Base-by-base conservation (phyloP, 2,888 invertebrate genomes). In the Lasioglossum oenotherae region DNA sequence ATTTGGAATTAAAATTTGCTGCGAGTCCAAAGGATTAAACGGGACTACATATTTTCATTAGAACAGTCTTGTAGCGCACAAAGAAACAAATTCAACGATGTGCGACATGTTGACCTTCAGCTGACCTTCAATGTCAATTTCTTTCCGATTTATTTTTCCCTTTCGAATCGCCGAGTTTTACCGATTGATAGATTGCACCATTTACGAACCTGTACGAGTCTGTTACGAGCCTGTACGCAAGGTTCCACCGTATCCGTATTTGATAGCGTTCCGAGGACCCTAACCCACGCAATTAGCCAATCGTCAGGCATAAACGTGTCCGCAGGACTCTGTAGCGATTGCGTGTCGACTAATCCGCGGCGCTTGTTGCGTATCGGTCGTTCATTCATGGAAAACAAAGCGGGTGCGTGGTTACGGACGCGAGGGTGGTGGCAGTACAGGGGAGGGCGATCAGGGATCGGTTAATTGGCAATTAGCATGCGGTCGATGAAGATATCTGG, bases 381-480 rank as follows among this genome's bases (percentile, higher is more conserved):
- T 27, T 35, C 16, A 41, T 14, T 6, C 44, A 23, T 71, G 23
- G 31, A 41, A 46, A 23, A 67, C 35, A 60, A 31, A 35, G 79
- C 41, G 41, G 0, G 71, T 19, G 64, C 64, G 64, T 64, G 31
- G 64, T 64, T 31, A 31, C 41, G n/a, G 23, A 14, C 2, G 14
- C 38, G 4, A 27, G 78, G 74, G 19, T 64, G 31, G 27, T 49
- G 82, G 80, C 74, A 79, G 74, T n/a, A 69, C 69, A 27, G 73
- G 69, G 72, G 82, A 79, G 86, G 53, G 67, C 81, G 80, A 85
- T 87, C 82, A 79, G 83, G 84, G 83, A 83, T 83, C 80, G 89
- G 88, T 88, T 90, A 89, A 93, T 93, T 91, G 90, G 86, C 91
- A 92, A 93, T 92, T 93, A 93, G 91, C 92, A 91, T 93, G 86